Conservation (phyloP, 2,113 vertebrate species). For the Serilophus lunatus region DNA sequence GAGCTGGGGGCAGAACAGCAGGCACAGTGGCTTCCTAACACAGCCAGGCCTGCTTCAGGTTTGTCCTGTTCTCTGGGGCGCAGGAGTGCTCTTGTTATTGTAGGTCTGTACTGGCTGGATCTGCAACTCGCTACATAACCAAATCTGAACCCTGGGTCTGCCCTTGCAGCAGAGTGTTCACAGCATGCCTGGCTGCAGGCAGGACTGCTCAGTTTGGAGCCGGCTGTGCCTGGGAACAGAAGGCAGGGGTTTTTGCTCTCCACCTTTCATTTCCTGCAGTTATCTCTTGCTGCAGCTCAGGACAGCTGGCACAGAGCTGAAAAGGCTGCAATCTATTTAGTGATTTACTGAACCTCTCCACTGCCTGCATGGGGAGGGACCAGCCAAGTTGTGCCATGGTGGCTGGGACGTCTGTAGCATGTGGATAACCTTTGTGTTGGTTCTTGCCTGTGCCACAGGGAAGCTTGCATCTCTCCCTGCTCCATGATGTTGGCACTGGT, state of each 20-base stretch:
- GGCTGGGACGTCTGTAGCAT: background rate
- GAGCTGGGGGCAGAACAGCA: background rate
- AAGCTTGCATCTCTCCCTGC: constrained; percentile 96
- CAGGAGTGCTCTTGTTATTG: background rate
- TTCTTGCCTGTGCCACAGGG: constrained; percentile 68
- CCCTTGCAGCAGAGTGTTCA: background rate
- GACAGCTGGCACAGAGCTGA: background rate
- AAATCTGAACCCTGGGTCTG: background rate
- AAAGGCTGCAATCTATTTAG: background rate
- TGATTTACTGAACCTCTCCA: background rate
- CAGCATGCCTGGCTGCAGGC: background rate
- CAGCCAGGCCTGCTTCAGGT: background rate
- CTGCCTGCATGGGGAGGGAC: background rate
- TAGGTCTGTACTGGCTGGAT: background rate
- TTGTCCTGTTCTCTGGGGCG: background rate
- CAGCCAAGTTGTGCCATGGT: background rate
- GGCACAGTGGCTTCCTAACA: background rate
- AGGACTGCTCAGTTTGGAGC: background rate
- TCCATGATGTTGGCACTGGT: constrained; percentile 98
- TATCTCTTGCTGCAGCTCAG: background rate
- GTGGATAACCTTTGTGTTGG: accelerated
- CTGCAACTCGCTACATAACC: background rate
- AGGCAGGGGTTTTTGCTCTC: background rate
- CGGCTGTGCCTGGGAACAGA: background rate
- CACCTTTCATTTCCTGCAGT: background rate